A percentile compares a stretch with the other conserved stretches of the same genome.
These are phyloP conservation scores for Carterocephalus palaemon DNA, from an alignment of 2,888 invertebrate species.

Conservation along the genomic window DNA sequence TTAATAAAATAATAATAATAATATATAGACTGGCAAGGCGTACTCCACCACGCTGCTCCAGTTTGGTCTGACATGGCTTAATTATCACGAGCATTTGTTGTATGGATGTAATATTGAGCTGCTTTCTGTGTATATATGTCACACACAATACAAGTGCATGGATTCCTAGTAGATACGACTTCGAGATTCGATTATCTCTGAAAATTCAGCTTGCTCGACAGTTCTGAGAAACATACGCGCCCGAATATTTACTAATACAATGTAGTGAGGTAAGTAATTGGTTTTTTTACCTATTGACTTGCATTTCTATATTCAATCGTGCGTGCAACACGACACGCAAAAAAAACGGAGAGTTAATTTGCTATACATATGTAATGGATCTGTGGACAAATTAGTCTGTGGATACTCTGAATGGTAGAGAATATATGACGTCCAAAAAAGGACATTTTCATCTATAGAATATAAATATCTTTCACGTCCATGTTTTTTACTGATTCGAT, in stretches of 20 bases:
- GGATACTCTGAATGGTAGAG: neutral
- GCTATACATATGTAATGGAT: conserved; percentile 26
- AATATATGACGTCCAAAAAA: conserved; percentile 8
- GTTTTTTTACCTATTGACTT: conserved; percentile 6
- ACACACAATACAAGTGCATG: too few species aligned
- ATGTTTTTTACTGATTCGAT: conserved; percentile 13
- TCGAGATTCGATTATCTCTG: neutral
- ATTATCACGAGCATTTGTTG: too few species aligned
- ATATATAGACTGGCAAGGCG: too few species aligned
- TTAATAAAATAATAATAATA: too few species aligned
- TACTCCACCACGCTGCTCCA: too few species aligned
- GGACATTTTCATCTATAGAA: too few species aligned
- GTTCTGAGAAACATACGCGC: conserved; percentile 15
- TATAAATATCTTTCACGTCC: too few species aligned
- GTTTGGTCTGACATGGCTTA: too few species aligned
- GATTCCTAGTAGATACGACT: too few species aligned
- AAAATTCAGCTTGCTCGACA: conserved; percentile 4
- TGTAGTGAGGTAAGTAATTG: neutral
- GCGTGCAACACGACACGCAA: conserved; percentile 34
- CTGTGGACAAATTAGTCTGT: conserved; percentile 27
- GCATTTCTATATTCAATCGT: conserved; percentile 22
- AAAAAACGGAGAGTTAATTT: conserved; percentile 25
- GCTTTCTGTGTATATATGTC: too few species aligned
- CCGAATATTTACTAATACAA: conserved; percentile 8
- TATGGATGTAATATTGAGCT: too few species aligned